Evolutionary conservation across 2,113 vertebrate genomes (phyloP).

Genomic region (pig (Sus scrofa)): DNA sequence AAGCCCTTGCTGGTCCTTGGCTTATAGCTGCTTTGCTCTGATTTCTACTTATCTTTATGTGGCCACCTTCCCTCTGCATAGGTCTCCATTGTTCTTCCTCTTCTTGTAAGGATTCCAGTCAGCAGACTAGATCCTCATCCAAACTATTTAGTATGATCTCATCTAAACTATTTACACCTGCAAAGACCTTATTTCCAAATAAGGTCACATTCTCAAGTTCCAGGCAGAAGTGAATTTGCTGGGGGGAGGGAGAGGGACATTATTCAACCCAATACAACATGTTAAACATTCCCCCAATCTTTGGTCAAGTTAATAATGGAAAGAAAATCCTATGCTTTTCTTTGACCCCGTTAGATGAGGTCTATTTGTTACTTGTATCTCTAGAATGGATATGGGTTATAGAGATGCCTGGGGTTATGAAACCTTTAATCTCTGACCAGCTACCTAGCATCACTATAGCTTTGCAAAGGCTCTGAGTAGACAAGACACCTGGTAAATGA

Average conservation of each 20-base stretch:
- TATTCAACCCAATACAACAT: neutral
- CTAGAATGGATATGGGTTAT: slow-evolving; percentile 41
- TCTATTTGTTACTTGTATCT: neutral
- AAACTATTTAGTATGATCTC: neutral
- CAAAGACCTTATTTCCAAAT: slow-evolving; percentile 38
- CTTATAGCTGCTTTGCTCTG: neutral
- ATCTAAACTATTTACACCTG: neutral
- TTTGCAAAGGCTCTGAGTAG: neutral
- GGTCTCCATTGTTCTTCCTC: neutral
- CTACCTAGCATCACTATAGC: neutral
- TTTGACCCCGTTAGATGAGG: neutral
- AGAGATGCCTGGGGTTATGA: slow-evolving; percentile 7
- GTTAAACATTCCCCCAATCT: slow-evolving; percentile 12
- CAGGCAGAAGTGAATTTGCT: neutral
- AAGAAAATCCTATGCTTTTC: slow-evolving; percentile 19
- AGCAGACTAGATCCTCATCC: neutral
- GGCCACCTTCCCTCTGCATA: neutral
- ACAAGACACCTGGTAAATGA: neutral
- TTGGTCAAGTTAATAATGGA: slow-evolving; percentile 43
- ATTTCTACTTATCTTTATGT: slow-evolving; percentile 17
- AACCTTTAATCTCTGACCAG: neutral
- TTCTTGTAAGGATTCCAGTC: neutral
- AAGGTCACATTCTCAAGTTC: slow-evolving; percentile 31
- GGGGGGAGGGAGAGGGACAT: neutral
- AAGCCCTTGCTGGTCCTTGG: neutral